Evolutionary conservation across 2,888 invertebrate species (phyloP).

Genomic region (Leptinotarsa peninsularis): DNA sequence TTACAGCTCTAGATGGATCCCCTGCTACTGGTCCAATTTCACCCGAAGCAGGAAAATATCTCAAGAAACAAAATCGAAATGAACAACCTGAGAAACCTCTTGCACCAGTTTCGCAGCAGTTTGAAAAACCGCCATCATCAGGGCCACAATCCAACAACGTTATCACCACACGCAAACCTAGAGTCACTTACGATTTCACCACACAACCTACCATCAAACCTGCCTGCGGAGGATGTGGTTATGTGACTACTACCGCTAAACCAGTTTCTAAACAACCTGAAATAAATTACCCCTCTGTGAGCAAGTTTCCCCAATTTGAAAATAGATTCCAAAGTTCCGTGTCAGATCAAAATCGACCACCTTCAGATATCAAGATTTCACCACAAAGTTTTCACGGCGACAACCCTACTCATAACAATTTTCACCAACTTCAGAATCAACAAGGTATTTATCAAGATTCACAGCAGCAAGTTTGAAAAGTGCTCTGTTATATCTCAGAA

Average conservation of each 20-base stretch:
- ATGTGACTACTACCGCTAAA: conserved; percentile 69
- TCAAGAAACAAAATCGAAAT: conserved; percentile 36
- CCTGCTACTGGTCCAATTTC: conserved; percentile 54
- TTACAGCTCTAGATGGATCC: conserved; percentile 60
- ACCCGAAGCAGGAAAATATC: conserved; percentile 51
- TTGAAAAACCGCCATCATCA: conserved; percentile 27
- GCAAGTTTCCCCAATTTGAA: background rate
- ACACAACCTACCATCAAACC: conserved; percentile 65
- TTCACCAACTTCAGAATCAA: conserved; percentile 7
- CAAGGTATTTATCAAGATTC: background rate
- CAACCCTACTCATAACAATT: background rate
- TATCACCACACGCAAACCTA: conserved; percentile 46
- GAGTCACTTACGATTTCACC: conserved; percentile 52
- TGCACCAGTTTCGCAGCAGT: conserved; percentile 25
- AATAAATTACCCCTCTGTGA: background rate
- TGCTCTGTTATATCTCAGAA: background rate
- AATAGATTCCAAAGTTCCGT: background rate
- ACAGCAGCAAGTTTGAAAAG: background rate
- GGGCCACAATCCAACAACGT: conserved; percentile 41
- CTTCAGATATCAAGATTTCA: conserved; percentile 22
- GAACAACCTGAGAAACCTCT: conserved; percentile 22
- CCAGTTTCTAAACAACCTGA: conserved; percentile 51
- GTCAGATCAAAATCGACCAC: background rate
- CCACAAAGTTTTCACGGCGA: conserved; percentile 10
- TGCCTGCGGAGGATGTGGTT: conserved; percentile 73